Evolutionary conservation across 30 jellyfish, hydroid and myxozoan genomes (phyloP).

Genomic region (Sanderia malayensis): DNA sequence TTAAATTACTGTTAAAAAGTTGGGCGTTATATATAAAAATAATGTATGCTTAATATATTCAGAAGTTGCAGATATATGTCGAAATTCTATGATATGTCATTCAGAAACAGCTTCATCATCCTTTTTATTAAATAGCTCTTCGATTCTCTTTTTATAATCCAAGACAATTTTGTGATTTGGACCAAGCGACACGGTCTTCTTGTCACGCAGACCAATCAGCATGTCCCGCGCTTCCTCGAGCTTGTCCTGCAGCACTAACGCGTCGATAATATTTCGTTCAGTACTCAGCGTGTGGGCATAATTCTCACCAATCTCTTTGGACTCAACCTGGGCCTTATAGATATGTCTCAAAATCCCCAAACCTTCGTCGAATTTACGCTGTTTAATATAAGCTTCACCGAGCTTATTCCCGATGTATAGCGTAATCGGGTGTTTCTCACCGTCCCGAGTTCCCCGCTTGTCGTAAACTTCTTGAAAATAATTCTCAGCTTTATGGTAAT

Average conservation of each 20-base stretch:
- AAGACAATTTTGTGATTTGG: constrained; percentile 9
- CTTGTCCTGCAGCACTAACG: not conserved
- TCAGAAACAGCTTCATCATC: too few relatives aligned
- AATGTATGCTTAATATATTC: too few relatives aligned
- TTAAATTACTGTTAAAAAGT: too few relatives aligned
- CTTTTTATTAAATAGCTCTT: too few relatives aligned
- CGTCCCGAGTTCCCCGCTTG: constrained; percentile 25
- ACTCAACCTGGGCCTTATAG: constrained; percentile 8
- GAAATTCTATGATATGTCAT: too few relatives aligned
- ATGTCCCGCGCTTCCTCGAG: constrained; percentile 18
- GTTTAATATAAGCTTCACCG: constrained; percentile 20
- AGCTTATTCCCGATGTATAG: constrained; percentile 45
- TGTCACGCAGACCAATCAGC: constrained; percentile 15
- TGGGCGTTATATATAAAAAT: too few relatives aligned
- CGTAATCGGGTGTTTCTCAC: constrained; percentile 37
- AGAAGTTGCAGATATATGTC: too few relatives aligned
- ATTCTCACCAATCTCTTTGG: constrained; percentile 21
- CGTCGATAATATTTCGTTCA: not conserved
- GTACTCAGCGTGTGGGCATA: constrained; percentile 38
- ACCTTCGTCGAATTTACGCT: not conserved
- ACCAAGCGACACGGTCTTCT: constrained; percentile 9
- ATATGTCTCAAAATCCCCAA: constrained; percentile 9
- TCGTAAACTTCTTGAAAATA: constrained; percentile 24
- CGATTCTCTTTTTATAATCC: not conserved
- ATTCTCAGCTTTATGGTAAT: constrained; percentile 33